Base-by-base conservation (phyloP, 2,888 invertebrate genomes). In the Dicranocentrus wangi region DNA sequence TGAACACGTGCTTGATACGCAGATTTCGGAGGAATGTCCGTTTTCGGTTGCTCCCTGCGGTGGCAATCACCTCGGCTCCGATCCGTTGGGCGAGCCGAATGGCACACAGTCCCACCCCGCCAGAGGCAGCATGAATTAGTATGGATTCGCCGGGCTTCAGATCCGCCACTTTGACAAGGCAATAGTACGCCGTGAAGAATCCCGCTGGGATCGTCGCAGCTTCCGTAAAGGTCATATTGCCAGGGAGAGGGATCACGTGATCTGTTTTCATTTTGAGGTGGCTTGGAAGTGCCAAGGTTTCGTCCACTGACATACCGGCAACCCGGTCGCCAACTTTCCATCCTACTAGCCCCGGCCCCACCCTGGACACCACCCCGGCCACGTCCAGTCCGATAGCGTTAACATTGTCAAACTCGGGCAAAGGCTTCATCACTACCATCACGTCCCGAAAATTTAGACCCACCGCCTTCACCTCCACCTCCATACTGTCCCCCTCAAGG, bases 311-410 rank as follows among this genome's bases (percentile, higher is more conserved):
- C 0, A 69, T 28, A 3, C 70, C 75, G 25, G 71, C 65, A 13
- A 81, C 81, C 1, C 39, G 23, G 25, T 55, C 55, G 2, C 55
- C 55, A 19, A 55, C 55, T 1, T 23, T 27, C 55, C 55, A 55
- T 1, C 61, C 61, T 15, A 32, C 28, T 3, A 61, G 72, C 25
- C 77, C 82, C 1, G 42, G 13, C 13, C 77, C 82, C 8, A 25
- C 13, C 47, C 42, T 43, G 21, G 63, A 10, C 8, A 27, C 27
- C 0, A 78, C 7, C 13, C 7, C 3, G 19, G 91, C 91, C 87
- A 93, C 93, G 88, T 94, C 94, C 80, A 93, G 93, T 0, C 93
- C 93, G 2, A 93, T 87, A 1, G 23, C 42, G 5, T 69, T 68
- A 19, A 28, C 13, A 7, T 65, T 58, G 1, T 68, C 19, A 32